These are phyloP conservation scores for Bostrychus sinensis DNA, from an alignment of 2,113 vertebrate genomes.

Conservation along the genomic window DNA sequence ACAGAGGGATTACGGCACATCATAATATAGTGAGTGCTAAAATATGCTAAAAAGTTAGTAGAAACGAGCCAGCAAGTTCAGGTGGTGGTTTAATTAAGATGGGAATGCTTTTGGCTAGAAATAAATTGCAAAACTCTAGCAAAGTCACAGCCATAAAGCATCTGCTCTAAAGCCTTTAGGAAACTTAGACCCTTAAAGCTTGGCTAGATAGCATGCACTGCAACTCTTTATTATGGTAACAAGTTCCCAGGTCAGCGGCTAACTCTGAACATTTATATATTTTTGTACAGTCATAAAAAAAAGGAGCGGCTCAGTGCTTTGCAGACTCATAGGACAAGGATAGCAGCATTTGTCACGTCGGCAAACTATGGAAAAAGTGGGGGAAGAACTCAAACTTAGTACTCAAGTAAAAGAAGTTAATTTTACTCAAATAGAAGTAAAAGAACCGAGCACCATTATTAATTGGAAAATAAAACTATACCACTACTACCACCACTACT, in stretches of 20 bases:
- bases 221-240: constrained; percentile 47
- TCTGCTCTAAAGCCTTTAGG: constrained; percentile 40
- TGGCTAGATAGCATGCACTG: constrained; percentile 22
- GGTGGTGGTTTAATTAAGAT: constrained; percentile 13
- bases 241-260: constrained; percentile 24
- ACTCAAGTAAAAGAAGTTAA: too few species aligned
- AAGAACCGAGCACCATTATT: too few species aligned
- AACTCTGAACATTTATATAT: constrained; percentile 19
- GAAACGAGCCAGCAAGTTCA: constrained; percentile 17
- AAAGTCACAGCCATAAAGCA: constrained; percentile 14
- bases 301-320: background rate
- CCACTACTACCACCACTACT: too few species aligned
- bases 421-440: too few species aligned
- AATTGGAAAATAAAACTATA: too few species aligned
- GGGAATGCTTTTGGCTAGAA: constrained; percentile 2
- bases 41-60: background rate
- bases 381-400: too few species aligned
- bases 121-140: constrained; percentile 5
- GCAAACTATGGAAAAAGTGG: too few species aligned
- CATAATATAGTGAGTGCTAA: background rate
- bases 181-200: constrained; percentile 45
- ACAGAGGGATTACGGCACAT: constrained; percentile 45
- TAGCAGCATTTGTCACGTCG: constrained; percentile 2
- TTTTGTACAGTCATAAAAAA: constrained; percentile 3
- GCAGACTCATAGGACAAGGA: background rate